Evolutionary conservation across 2,888 invertebrate species (phyloP).

Genomic region (Automeris io): DNA sequence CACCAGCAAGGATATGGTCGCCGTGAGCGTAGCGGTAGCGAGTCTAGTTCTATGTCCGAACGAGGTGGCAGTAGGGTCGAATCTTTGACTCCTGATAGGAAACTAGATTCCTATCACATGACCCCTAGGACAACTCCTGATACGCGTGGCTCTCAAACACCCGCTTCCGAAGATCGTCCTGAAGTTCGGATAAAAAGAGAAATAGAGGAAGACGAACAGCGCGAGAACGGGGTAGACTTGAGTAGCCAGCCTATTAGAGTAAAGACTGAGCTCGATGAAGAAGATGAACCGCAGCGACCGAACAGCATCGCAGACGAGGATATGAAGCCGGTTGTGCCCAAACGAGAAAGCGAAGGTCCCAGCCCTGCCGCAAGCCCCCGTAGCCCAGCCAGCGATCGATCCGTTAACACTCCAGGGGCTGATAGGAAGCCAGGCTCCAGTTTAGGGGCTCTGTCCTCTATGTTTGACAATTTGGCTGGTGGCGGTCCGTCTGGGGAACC

Average conservation of each 20-base stretch:
- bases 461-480: conserved; percentile 91
- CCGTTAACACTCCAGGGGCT: conserved; percentile 83
- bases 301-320: conserved; percentile 55
- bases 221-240: conserved; percentile 66
- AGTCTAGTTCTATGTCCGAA: conserved; percentile 92
- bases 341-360: conserved; percentile 75
- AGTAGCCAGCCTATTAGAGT: conserved; percentile 71
- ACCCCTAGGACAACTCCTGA: conserved; percentile 84
- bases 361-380: conserved; percentile 80
- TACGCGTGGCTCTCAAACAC: conserved; percentile 78
- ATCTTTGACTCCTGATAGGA: conserved; percentile 88
- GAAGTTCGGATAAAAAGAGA: conserved; percentile 79
- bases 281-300: conserved; percentile 72
- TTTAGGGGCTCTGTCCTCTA: conserved; percentile 89
- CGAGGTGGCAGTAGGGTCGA: conserved; percentile 88
- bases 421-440: conserved; percentile 81
- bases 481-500: conserved; percentile 62
- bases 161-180: conserved; percentile 78
- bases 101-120: conserved; percentile 80
- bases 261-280: conserved; percentile 81
- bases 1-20: conserved; percentile 80
- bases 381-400: conserved; percentile 88
- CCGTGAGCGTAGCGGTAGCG: conserved; percentile 90
- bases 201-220: conserved; percentile 68
- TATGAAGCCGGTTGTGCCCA: conserved; percentile 54